Evolutionary conservation across 2,797 vertebrate genomes (phyloP).

Genomic region (Novumbra hubbsi): DNA sequence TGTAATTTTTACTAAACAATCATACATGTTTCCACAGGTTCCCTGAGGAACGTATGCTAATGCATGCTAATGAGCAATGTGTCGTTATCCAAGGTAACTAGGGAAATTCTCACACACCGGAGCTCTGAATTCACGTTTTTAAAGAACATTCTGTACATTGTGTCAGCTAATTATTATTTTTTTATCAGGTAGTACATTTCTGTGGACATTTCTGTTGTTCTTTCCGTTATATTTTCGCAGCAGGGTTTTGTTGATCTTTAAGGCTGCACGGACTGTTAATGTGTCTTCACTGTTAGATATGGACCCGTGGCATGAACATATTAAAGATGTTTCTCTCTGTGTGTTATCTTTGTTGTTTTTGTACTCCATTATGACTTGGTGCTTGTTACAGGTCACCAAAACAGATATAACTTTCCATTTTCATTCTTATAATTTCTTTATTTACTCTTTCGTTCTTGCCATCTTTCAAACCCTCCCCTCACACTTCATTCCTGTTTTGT

Average conservation of each 20-base stretch:
- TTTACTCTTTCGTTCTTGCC: constrained; percentile 15
- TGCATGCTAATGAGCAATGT: constrained; percentile 68
- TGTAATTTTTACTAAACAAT: constrained; percentile 77
- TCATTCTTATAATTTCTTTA: constrained; percentile 47
- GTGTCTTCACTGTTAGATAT: constrained; percentile 34
- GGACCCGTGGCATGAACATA: constrained; percentile 46
- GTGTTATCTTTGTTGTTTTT: constrained; percentile 57
- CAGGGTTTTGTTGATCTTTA: constrained; percentile 26
- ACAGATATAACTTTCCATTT: constrained; percentile 52
- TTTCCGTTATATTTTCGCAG: neutral
- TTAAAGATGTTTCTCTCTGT: constrained; percentile 58
- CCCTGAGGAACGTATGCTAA: constrained; percentile 58
- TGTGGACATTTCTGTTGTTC: neutral
- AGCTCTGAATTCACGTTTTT: neutral
- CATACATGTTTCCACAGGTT: constrained; percentile 62
- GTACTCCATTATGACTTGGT: constrained; percentile 48
- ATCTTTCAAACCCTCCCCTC: constrained; percentile 27
- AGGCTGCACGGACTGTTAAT: constrained; percentile 13
- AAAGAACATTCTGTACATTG: neutral
- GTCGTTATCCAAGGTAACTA: constrained; percentile 50
- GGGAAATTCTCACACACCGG: constrained; percentile 3
- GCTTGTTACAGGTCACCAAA: constrained; percentile 61
- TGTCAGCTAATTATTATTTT: neutral
- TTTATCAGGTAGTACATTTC: neutral
- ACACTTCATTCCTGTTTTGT: neutral